phyloP scores from a whole-genome alignment of 2,113 vertebrate species.

The Platichthys flesus region DNA sequence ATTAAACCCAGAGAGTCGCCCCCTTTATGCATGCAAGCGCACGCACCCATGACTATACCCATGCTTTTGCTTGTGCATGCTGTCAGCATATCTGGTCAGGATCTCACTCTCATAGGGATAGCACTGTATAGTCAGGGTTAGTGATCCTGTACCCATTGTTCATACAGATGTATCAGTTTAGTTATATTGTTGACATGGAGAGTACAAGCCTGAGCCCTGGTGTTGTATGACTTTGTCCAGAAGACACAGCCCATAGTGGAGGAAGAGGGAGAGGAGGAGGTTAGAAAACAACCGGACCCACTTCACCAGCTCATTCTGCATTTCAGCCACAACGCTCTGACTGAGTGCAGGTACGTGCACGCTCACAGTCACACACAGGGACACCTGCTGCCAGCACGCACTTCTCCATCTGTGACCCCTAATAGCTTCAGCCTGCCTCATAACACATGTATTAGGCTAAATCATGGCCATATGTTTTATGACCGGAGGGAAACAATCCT shows the following conservation, averaged over 20 bases:
- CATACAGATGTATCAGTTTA: slow-evolving; percentile 1
- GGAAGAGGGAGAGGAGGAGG: slow-evolving; percentile 92
- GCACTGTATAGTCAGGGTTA: background rate
- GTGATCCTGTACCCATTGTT: background rate
- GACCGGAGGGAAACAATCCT: background rate
- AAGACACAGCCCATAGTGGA: slow-evolving; percentile 89
- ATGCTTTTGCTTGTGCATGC: slow-evolving; percentile 46
- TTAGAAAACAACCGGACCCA: slow-evolving; percentile 91
- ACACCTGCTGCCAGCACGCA: slow-evolving; percentile 48
- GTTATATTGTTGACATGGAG: background rate
- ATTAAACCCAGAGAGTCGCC: slow-evolving; percentile 9
- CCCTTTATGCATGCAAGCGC: slow-evolving; percentile 14
- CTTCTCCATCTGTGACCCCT: slow-evolving; percentile 61
- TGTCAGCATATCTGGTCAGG: background rate
- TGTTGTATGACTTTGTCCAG: slow-evolving; percentile 79
- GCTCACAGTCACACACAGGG: slow-evolving; percentile 31
- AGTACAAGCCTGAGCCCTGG: background rate
- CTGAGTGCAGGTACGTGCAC: slow-evolving; percentile 89
- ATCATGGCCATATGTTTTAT: background rate
- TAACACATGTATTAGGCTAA: background rate
- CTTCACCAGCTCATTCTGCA: slow-evolving; percentile 98
- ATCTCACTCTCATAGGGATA: slow-evolving; percentile 18
- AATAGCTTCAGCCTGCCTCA: slow-evolving; percentile 20
- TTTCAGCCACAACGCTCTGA: slow-evolving; percentile 96
- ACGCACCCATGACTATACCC: slow-evolving; percentile 1